Evolutionary conservation across 2,797 vertebrate genomes (phyloP), one percentile per base, ranked within the genome.

Genomic region (Acanthiza pusilla): DNA sequence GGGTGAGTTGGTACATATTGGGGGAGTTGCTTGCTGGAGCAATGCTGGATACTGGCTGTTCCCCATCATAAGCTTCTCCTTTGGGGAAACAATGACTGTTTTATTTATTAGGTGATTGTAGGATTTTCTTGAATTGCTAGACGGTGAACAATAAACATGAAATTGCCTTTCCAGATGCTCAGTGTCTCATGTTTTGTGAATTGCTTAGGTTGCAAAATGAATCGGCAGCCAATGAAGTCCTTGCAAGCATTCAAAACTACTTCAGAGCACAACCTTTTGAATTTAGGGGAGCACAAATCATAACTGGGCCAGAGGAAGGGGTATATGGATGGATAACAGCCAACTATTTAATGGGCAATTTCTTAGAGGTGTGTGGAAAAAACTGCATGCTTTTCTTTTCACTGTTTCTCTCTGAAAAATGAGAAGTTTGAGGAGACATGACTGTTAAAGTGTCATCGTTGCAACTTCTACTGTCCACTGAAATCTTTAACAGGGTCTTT

Each of bases 321-420:
- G 97, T 99, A 34, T 99, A 99, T 80, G 99, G 99, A 88, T 99
- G 99, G 99, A 98, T 99, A 97, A 99, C 99, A 9, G 99, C 98
- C 98, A 99, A 99, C 98, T 99, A 99, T 98, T 98, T 99, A 97
- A 98, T 98, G 98, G 99, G 98, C 71, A 99, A 99, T 97, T 99
- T 99, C 96, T 87, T 99, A 85, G 98, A 99, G 98, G 99, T 99
- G 97, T 97, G 98, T 98, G 96, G 86, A 97, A 97, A 97, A 88
- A 96, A 93, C 72, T 95, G 97, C 97, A 97, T 97, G 97, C 81
- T 97, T 98, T 97, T 88, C 73, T 92, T 92, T 53, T 92, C 86
- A 55, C 91, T 55, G 15, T 94, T 95, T 95, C 81, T 89, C 74
- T 80, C 80, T 85, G 60, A 54, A 16, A 77, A 95, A 79, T 77